Base-by-base conservation (phyloP, 2,797 vertebrate genomes). In the Melanotaenia trifasciata region DNA sequence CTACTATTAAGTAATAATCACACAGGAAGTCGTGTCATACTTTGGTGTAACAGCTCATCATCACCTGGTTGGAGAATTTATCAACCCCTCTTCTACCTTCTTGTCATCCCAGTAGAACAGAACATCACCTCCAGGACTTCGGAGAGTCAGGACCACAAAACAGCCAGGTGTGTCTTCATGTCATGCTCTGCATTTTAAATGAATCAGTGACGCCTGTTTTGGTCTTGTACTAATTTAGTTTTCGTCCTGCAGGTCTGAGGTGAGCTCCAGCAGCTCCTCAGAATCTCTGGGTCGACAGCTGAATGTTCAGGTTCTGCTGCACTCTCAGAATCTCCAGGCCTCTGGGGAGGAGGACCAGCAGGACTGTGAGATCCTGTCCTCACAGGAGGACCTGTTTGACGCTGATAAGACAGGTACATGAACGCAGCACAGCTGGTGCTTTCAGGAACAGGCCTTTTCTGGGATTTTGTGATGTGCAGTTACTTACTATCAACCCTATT, bases 331-430 rank as follows among this genome's bases (percentile, higher is more conserved):
- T 58, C 66, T 79, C 1, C 88, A 89, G 64, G 82, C 74, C 56
- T 78, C 92, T 47, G 80, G 28, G 16, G 84, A 90, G 47, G 88
- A 58, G 59, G 86, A 91, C 53, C 88, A 78, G 1, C 80, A 93
- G 63, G 93, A 94, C 58, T 76, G 68, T 3, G 94, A 95, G 77
- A 64, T 96, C 53, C 81, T 94, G 63, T 97, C 96, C 58, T 96
- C 95, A 20, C 97, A 99, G 84, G 95, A 98, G 67, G 98, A 99
- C 76, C 81, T 98, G 90, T 98, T 98, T 83, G 95, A 96, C 0
- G 88, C 92, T 22, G 95, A 92, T 62, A 93, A 86, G 68, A 87
- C 87, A 47, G 92, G 95, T 95, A 51, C 1, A 45, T 58, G 1
- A 14, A 43, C 6, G 13, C 28, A 43, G 43, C 35, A 5, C 13